Conservation (phyloP, 2,113 vertebrate genomes). For the Malurus melanocephalus region DNA sequence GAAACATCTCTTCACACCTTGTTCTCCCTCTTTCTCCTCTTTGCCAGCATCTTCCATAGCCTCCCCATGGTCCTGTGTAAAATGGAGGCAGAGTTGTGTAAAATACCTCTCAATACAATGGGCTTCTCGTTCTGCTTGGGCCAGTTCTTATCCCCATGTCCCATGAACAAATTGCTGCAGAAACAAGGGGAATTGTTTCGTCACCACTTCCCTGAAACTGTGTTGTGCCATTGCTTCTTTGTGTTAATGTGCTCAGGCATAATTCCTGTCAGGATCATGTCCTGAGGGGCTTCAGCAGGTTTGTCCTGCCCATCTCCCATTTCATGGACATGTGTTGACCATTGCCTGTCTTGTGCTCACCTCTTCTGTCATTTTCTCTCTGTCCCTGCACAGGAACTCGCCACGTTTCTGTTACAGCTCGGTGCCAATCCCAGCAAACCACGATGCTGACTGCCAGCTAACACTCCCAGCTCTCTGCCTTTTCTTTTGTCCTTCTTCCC, state of each 20-base stretch:
- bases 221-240: neutral
- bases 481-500: neutral
- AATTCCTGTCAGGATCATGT: neutral
- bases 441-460: neutral
- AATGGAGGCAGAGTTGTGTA: neutral
- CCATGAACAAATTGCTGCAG: neutral
- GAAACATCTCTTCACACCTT: neutral
- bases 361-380: neutral
- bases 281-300: neutral
- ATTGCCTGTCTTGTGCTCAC: neutral
- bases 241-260: neutral
- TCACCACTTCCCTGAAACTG: neutral
- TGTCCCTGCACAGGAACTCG: neutral
- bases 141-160: accelerated
- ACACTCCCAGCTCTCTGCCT: neutral
- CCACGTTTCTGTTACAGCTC: neutral
- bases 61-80: neutral
- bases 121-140: accelerated
- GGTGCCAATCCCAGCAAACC: neutral
- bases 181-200: neutral
- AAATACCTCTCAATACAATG: neutral
- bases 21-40: neutral
- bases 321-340: neutral
- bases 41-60: neutral
- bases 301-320: neutral